phyloP scores from a whole-genome alignment of 2,888 invertebrate genomes.

The Agrilus biguttatus region DNA sequence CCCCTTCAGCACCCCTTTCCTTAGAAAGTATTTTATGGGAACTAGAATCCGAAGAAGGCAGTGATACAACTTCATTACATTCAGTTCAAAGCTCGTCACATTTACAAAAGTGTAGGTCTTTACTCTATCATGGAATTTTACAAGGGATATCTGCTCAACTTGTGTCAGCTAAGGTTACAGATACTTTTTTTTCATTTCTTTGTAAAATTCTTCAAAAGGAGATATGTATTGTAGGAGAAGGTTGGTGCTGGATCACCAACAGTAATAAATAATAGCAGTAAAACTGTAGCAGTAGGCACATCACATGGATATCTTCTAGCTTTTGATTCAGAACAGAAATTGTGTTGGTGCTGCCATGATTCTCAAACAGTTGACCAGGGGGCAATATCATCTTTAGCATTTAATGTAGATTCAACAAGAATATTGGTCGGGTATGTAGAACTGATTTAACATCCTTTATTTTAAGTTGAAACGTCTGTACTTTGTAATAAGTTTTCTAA shows the following conservation, averaged over 20 bases:
- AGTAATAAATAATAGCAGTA: conserved; percentile 59
- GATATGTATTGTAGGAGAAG: conserved; percentile 48
- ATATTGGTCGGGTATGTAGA: conserved; percentile 53
- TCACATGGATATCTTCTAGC: conserved; percentile 83
- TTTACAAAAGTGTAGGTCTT: conserved; percentile 39
- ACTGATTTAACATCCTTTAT: not conserved
- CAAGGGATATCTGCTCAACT: conserved; percentile 85
- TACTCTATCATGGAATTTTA: conserved; percentile 64
- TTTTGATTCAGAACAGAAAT: conserved; percentile 72
- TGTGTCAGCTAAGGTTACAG: conserved; percentile 59
- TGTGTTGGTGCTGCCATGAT: conserved; percentile 77
- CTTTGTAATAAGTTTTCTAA: not conserved
- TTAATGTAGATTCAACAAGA: conserved; percentile 76
- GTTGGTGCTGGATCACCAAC: conserved; percentile 83
- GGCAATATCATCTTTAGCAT: conserved; percentile 69
- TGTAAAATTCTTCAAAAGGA: too few relatives aligned
- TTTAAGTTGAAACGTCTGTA: too few relatives aligned
- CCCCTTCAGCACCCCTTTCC: conserved; percentile 59
- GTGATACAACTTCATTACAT: conserved; percentile 38
- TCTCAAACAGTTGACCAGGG: conserved; percentile 53
- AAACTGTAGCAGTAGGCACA: conserved; percentile 82
- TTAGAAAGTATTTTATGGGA: conserved; percentile 73
- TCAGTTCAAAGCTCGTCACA: conserved; percentile 35
- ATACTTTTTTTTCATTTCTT: too few relatives aligned
- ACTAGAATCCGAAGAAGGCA: conserved; percentile 49